phyloP scores from a whole-genome alignment of 2,797 vertebrate species.

The Phataginus tricuspis region DNA sequence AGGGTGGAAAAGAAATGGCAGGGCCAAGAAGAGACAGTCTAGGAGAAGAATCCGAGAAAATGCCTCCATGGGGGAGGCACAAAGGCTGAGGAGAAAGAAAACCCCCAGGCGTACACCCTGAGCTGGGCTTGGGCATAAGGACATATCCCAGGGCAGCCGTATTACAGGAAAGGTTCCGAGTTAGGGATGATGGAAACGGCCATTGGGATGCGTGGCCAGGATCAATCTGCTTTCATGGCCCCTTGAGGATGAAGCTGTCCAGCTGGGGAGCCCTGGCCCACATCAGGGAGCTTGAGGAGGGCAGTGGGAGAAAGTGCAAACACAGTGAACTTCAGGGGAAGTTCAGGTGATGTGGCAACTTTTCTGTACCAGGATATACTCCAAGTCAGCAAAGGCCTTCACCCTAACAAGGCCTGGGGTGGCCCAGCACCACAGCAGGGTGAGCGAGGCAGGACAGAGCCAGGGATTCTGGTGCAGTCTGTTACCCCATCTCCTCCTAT shows the following conservation, averaged over 20 bases:
- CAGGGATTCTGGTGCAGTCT: not conserved
- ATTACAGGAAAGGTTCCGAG: rapidly evolving
- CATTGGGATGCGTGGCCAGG: not conserved
- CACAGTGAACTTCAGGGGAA: not conserved
- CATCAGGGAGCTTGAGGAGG: not conserved
- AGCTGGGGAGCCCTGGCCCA: not conserved
- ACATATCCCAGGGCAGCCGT: not conserved
- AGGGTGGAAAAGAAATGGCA: not conserved
- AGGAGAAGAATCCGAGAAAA: not conserved
- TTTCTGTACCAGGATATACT: not conserved
- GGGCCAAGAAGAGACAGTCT: not conserved
- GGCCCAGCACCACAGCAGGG: not conserved
- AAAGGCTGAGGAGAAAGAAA: not conserved
- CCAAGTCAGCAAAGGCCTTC: not conserved
- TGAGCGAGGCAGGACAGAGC: too few relatives aligned
- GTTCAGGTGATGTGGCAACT: not conserved
- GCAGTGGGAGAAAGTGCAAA: not conserved
- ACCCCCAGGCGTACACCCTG: not conserved
- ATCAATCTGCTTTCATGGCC: not conserved
- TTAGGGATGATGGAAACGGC: rapidly evolving
- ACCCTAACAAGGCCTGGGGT: not conserved
- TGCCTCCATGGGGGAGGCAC: not conserved
- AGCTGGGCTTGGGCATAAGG: not conserved
- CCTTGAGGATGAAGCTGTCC: not conserved
- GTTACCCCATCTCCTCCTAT: not conserved